Evolutionary conservation across 2,113 vertebrate species (phyloP).

Genomic region (Ploceus nigricollis): DNA sequence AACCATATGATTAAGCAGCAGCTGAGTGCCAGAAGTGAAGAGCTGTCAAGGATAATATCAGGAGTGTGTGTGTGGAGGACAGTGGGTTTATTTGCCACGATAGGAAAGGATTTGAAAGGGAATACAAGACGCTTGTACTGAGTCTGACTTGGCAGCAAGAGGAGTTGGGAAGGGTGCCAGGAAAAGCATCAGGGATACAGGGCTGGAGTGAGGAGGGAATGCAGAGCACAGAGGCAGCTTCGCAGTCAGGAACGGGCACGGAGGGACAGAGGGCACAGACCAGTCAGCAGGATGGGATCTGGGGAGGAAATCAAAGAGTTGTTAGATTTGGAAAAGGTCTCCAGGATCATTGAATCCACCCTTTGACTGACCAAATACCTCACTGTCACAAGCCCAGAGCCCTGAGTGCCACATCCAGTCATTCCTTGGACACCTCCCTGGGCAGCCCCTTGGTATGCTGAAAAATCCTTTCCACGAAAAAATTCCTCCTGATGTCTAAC

Average conservation of each 20-base stretch:
- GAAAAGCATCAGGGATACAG: not conserved
- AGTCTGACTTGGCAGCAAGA: constrained; percentile 16
- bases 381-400: not conserved
- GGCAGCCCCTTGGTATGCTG: not conserved
- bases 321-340: not conserved
- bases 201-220: not conserved
- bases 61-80: not conserved
- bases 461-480: not conserved
- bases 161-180: constrained; percentile 30
- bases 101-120: constrained; percentile 18
- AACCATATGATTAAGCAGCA: constrained; percentile 43
- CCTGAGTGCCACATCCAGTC: not conserved
- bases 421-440: not conserved
- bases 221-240: not conserved
- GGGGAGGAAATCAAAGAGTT: not conserved
- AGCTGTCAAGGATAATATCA: constrained; percentile 10
- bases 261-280: not conserved
- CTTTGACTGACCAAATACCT: not conserved
- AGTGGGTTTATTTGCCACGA: not conserved
- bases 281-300: not conserved
- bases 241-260: not conserved
- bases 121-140: not conserved
- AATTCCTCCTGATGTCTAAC: not conserved
- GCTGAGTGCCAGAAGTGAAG: constrained; percentile 41
- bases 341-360: rapidly evolving